phyloP scores from a whole-genome alignment of 1,140 invertebrate genomes.

The Dendrolimus kikuchii region DNA sequence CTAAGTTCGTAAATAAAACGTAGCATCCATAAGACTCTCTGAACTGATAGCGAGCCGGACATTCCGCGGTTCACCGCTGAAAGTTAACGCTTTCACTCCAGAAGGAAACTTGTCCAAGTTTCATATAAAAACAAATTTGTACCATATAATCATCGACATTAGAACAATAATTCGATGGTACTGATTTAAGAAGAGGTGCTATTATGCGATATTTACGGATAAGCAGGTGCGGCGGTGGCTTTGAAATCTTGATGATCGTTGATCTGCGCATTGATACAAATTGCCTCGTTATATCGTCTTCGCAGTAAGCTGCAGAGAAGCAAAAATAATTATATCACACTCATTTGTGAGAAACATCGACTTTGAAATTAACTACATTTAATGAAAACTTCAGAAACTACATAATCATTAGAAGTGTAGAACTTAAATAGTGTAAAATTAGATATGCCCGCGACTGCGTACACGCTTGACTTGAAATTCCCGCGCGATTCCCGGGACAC shows the following conservation, averaged over 20 bases:
- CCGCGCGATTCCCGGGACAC: too few species aligned
- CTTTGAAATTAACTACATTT: too few species aligned
- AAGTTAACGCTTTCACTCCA: constrained; percentile 16
- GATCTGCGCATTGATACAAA: constrained; percentile 48
- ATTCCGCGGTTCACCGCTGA: constrained; percentile 51
- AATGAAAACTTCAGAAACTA: too few species aligned
- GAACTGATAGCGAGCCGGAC: constrained; percentile 25
- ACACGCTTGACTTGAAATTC: too few species aligned
- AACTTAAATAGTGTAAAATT: too few species aligned
- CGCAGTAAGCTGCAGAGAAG: constrained; percentile 7
- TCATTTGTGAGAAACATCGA: too few species aligned
- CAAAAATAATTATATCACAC: neutral
- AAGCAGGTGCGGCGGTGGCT: constrained; percentile 45
- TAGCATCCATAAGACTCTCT: constrained; percentile 22
- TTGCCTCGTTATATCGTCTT: constrained; percentile 38
- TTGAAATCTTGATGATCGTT: constrained; percentile 30
- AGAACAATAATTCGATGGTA: constrained; percentile 5
- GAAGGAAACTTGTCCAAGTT: constrained; percentile 10
- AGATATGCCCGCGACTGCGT: too few species aligned
- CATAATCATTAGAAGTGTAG: too few species aligned
- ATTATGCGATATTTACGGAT: constrained; percentile 40
- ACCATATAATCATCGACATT: neutral
- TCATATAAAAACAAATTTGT: neutral
- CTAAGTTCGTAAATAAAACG: constrained; percentile 18
- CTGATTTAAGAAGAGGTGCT: constrained; percentile 14